Conservation (phyloP, 2,113 vertebrate species). For the Saccopteryx leptura region DNA sequence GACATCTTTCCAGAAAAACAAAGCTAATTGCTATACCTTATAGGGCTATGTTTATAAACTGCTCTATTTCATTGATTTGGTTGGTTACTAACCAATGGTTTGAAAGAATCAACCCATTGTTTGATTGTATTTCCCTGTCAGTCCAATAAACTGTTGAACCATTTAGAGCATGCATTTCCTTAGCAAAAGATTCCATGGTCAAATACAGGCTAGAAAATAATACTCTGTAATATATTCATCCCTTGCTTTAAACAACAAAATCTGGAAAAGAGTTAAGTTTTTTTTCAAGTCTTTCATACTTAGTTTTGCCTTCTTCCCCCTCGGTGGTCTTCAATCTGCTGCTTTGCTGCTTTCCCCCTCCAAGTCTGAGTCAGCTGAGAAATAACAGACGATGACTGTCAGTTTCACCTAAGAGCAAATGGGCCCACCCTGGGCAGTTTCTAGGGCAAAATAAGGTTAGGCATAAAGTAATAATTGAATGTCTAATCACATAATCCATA, state of each 20-base stretch:
- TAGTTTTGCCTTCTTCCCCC: not conserved
- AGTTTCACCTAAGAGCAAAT: not conserved
- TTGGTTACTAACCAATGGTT: not conserved
- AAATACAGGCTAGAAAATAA: not conserved
- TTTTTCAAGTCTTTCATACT: not conserved
- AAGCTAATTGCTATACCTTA: not conserved
- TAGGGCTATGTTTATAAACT: not conserved
- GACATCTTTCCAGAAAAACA: not conserved
- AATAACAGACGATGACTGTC: not conserved
- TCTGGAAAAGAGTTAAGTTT: not conserved
- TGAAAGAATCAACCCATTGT: not conserved
- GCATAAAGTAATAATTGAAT: not conserved
- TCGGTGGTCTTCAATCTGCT: not conserved
- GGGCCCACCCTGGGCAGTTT: fast-evolving
- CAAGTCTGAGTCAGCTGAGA: not conserved
- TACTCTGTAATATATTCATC: not conserved
- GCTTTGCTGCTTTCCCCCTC: not conserved
- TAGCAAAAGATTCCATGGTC: not conserved
- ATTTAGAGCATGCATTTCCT: not conserved
- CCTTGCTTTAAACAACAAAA: not conserved
- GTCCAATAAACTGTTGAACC: not conserved
- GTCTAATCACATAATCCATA: not conserved
- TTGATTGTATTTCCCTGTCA: not conserved
- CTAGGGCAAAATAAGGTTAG: not conserved
- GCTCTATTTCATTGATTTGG: not conserved